Evolutionary conservation across 2,797 vertebrate species (phyloP).

Genomic region (Anguilla obscura): DNA sequence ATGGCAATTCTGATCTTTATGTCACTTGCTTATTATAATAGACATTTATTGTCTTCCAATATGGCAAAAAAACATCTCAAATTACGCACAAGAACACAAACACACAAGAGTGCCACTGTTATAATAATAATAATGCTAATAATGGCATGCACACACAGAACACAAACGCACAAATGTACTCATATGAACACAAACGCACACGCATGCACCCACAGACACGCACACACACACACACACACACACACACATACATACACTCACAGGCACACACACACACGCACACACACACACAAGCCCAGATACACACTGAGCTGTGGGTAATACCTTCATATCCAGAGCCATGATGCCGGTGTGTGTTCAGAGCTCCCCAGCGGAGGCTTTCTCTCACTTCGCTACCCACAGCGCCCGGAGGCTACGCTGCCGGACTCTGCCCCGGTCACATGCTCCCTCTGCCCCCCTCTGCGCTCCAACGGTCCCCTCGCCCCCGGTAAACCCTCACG

Average conservation of each 20-base stretch:
- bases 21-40: background rate
- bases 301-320: background rate
- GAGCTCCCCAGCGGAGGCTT: background rate
- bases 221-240: background rate
- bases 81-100: background rate
- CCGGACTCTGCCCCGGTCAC: background rate
- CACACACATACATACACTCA: background rate
- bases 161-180: background rate
- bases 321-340: slow-evolving; percentile 5
- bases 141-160: background rate
- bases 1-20: too few species aligned
- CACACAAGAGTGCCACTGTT: background rate
- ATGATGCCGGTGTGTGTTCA: background rate
- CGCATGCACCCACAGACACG: background rate
- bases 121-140: too few species aligned
- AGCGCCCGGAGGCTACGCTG: background rate
- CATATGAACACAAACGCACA: background rate
- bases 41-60: background rate
- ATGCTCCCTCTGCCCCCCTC: background rate
- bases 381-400: background rate
- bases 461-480: background rate
- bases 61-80: background rate
- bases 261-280: background rate
- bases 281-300: background rate
- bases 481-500: background rate